These are phyloP conservation scores for Anagrus nilaparvatae DNA, from an alignment of 1,140 invertebrate genomes.

Conservation along the genomic window DNA sequence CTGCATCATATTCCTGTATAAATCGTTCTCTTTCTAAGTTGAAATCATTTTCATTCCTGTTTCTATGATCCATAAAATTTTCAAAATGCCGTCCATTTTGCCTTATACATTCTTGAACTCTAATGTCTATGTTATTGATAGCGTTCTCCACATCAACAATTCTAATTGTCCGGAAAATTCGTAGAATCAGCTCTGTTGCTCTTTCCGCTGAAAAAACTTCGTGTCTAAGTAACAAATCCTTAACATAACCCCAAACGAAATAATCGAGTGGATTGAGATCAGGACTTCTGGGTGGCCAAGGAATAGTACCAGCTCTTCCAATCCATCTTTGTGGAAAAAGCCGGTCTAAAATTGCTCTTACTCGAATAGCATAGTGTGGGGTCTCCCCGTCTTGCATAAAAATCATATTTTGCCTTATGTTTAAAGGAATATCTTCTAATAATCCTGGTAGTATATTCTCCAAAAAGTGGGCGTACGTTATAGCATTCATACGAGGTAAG, in stretches of 20 bases:
- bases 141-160: conserved; percentile 8
- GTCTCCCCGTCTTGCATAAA: conserved; percentile 34
- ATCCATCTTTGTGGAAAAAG: conserved; percentile 34
- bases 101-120: conserved; percentile 8
- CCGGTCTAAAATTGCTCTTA: conserved; percentile 25
- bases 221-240: conserved; percentile 23
- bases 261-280: conserved; percentile 36
- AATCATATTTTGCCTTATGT: too few relatives aligned
- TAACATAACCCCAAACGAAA: conserved; percentile 35
- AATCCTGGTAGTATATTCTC: too few relatives aligned
- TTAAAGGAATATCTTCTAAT: too few relatives aligned
- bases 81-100: conserved; percentile 9
- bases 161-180: conserved; percentile 3
- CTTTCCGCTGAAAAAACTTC: conserved; percentile 7
- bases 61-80: too few relatives aligned
- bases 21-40: too few relatives aligned
- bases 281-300: conserved; percentile 34
- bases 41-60: too few relatives aligned
- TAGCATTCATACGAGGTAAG: too few relatives aligned
- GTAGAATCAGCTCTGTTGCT: conserved; percentile 6
- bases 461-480: too few relatives aligned
- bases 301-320: conserved; percentile 29
- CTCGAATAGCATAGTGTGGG: conserved; percentile 25
- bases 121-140: conserved; percentile 1
- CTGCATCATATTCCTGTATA: too few relatives aligned